Evolutionary conservation across 2,888 invertebrate genomes (phyloP), one percentile per base, ranked within the genome.

Genomic region (Zaprionus bogoriensis): DNA sequence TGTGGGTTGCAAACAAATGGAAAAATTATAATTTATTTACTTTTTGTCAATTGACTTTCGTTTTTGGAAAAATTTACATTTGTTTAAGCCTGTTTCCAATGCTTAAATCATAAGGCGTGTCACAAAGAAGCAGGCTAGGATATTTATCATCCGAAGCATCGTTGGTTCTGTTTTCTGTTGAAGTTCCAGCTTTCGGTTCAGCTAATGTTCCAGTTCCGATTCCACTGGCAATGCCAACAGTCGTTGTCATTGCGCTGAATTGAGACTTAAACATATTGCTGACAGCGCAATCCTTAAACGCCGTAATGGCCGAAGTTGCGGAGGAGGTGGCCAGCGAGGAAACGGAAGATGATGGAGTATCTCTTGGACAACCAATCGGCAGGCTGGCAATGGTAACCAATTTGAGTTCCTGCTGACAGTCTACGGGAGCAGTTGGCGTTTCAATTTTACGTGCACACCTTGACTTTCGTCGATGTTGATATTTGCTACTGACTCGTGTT

Each of bases 31-130:
- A 36, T 12, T 42, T 22, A 9, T 30, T n/a, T n/a, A n/a, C n/a
- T n/a, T n/a, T n/a, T n/a, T n/a, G n/a, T n/a, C n/a, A n/a, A n/a
- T n/a, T n/a, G n/a, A n/a, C n/a, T n/a, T n/a, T n/a, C n/a, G n/a
- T n/a, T n/a, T n/a, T n/a, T n/a, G n/a, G n/a, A 28, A 32, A 51
- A 39, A 59, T 61, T 82, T 83, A 83, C 82, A 77, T 71, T 67
- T 75, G 73, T 53, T 87, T 83, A 36, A 81, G 60, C 48, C 82
- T 83, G 36, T 58, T 72, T 60, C 86, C 82, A 62, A 87, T 78
- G 67, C 87, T 88, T 28, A 88, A 67, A 48, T 88, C 88, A 52
- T 77, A 88, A n/a, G 88, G 88, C 7, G 74, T 77, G 54, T 88
- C 89, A 9, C 32, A 17, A 0, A 36, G 32, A 17, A 36, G 32